phyloP scores from a whole-genome alignment of 2,113 vertebrate genomes.

The Daubentonia madagascariensis region DNA sequence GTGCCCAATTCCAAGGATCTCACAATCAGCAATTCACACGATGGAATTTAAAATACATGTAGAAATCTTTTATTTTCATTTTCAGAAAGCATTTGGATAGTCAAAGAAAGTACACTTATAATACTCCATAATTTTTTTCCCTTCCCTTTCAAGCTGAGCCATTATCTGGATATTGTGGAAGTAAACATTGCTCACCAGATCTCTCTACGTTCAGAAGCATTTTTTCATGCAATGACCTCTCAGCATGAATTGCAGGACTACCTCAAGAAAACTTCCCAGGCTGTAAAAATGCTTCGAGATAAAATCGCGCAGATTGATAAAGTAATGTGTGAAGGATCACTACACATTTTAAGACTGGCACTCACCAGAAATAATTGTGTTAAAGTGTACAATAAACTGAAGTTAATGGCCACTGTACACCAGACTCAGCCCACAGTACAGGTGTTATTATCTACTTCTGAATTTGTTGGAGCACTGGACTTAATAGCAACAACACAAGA shows the following conservation, averaged over 20 bases:
- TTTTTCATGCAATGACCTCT: conserved; percentile 99
- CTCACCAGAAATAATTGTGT: conserved; percentile 94
- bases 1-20: background rate
- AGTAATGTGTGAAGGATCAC: conserved; percentile 94
- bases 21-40: background rate
- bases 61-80: background rate
- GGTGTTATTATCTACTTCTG: conserved; percentile 94
- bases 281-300: conserved; percentile 92
- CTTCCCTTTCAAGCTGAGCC: conserved; percentile 89
- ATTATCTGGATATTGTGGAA: conserved; percentile 99
- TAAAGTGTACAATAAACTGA: conserved; percentile 94
- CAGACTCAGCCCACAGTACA: conserved; percentile 99
- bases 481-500: conserved; percentile 98
- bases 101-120: conserved; percentile 46
- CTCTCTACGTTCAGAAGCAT: conserved; percentile 98
- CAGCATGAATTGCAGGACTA: conserved; percentile 99
- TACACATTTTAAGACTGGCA: conserved; percentile 90
- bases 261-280: conserved; percentile 93
- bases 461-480: conserved; percentile 98
- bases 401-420: conserved; percentile 98
- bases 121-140: conserved; percentile 32
- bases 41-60: conserved; percentile 19
- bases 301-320: conserved; percentile 93
- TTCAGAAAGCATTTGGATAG: conserved; percentile 39
- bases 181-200: conserved; percentile 99